Conservation (phyloP, 1,140 invertebrate species). For the Acarapis woodi region DNA sequence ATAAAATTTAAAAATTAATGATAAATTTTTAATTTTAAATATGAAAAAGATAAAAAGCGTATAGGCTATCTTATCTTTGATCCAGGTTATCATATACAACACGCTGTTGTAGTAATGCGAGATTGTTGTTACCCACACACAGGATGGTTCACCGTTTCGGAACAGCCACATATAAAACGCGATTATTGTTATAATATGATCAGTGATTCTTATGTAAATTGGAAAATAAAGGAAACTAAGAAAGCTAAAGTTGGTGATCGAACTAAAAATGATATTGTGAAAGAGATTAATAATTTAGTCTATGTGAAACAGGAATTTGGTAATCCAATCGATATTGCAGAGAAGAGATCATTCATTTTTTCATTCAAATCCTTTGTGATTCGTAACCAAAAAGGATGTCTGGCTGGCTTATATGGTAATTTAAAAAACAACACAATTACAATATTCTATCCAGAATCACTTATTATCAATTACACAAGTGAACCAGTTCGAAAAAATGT, state of each 20-base stretch:
- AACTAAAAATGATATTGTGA: constrained; percentile 7
- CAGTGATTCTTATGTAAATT: constrained; percentile 41
- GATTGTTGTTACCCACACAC: constrained; percentile 54
- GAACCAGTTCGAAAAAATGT: constrained; percentile 10
- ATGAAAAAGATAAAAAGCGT: constrained; percentile 27
- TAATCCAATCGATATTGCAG: constrained; percentile 49
- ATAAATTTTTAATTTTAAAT: constrained; percentile 23
- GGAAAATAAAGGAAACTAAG: constrained; percentile 31
- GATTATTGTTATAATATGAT: constrained; percentile 46
- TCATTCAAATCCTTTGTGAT: constrained; percentile 49
- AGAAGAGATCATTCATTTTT: constrained; percentile 59
- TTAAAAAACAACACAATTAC: constrained; percentile 28
- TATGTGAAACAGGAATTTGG: constrained; percentile 44
- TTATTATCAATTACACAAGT: too few species aligned
- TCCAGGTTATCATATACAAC: constrained; percentile 59
- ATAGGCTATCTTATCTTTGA: constrained; percentile 45
- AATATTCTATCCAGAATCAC: constrained; percentile 36
- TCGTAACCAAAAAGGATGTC: constrained; percentile 43
- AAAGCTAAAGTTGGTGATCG: constrained; percentile 1
- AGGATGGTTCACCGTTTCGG: constrained; percentile 49
- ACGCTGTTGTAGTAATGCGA: constrained; percentile 53
- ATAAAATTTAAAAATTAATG: too few species aligned
- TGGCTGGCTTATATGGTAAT: constrained; percentile 48
- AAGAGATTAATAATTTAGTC: constrained; percentile 27
- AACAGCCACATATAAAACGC: constrained; percentile 35